Conservation (phyloP, 2,888 invertebrate species). For the Pachliopta kotzebuea region DNA sequence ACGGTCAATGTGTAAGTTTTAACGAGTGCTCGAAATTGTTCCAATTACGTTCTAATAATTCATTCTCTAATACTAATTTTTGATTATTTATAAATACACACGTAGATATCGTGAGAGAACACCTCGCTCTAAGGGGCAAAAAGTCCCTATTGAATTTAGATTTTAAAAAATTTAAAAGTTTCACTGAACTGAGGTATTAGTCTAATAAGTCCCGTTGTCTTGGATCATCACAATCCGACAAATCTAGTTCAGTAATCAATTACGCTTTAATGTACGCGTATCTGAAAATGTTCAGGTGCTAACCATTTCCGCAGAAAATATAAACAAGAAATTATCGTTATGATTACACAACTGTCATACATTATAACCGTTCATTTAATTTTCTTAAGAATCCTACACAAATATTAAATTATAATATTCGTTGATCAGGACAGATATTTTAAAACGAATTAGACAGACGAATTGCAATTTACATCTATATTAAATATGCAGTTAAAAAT, state of each 20-base stretch:
- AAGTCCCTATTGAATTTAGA: constrained; percentile 32
- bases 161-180: constrained; percentile 26
- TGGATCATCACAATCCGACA: background rate
- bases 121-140: constrained; percentile 44
- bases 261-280: background rate
- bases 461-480: constrained; percentile 11
- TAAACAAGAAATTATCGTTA: background rate
- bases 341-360: constrained; percentile 15
- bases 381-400: background rate
- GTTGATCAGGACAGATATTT: constrained; percentile 25
- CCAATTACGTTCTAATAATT: constrained; percentile 77
- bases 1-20: constrained; percentile 78
- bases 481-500: background rate
- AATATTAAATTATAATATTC: constrained; percentile 13
- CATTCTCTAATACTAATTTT: constrained; percentile 73
- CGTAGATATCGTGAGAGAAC: constrained; percentile 52
- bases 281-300: background rate
- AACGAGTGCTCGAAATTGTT: constrained; percentile 78
- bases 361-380: constrained; percentile 14
- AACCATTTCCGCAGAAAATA: constrained; percentile 3
- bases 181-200: constrained; percentile 17
- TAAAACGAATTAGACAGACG: constrained; percentile 6
- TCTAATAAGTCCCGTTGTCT: constrained; percentile 20
- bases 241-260: background rate
- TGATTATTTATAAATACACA: constrained; percentile 69